Percentiles rank a stretch among this genome's conserved stretches.
Evolutionary conservation across 2,113 vertebrate genomes (phyloP).

Genomic region (Tenebrosternarchus preto): DNA sequence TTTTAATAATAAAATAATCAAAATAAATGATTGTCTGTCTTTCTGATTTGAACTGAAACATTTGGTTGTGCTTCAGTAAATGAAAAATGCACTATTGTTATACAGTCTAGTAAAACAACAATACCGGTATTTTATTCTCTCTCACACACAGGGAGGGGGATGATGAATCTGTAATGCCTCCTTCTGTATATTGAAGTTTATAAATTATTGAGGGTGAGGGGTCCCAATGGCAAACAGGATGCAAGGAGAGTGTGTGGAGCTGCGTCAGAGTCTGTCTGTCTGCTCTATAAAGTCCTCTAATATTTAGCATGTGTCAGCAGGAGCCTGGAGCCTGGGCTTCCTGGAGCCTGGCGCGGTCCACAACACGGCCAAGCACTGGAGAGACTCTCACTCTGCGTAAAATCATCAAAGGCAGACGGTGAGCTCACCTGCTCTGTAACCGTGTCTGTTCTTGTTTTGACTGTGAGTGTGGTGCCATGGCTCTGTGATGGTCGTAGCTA

Average conservation of each 20-base stretch:
- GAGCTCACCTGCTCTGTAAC: not conserved
- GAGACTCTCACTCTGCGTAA: not conserved
- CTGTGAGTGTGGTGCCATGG: not conserved
- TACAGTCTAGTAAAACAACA: not conserved
- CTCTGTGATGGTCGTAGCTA: not conserved
- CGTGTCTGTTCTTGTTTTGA: not conserved
- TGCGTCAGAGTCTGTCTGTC: constrained; percentile 35
- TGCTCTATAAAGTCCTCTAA: constrained; percentile 57
- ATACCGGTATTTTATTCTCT: not conserved
- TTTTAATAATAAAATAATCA: constrained; percentile 86
- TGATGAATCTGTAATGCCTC: constrained; percentile 54
- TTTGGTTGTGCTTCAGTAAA: not conserved
- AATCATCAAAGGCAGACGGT: not conserved
- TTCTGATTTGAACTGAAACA: not conserved
- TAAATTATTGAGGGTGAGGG: constrained; percentile 61
- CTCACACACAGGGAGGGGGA: constrained; percentile 7
- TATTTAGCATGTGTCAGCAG: constrained; percentile 60
- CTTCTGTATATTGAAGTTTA: constrained; percentile 46
- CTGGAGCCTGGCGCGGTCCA: not conserved
- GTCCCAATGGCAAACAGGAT: constrained; percentile 49
- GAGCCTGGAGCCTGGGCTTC: constrained; percentile 25
- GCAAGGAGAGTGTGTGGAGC: constrained; percentile 24
- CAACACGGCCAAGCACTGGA: not conserved
- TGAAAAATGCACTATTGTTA: not conserved
- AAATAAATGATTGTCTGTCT: constrained; percentile 50